Conservation (phyloP, 2,888 invertebrate species). For the Spodoptera exigua region DNA sequence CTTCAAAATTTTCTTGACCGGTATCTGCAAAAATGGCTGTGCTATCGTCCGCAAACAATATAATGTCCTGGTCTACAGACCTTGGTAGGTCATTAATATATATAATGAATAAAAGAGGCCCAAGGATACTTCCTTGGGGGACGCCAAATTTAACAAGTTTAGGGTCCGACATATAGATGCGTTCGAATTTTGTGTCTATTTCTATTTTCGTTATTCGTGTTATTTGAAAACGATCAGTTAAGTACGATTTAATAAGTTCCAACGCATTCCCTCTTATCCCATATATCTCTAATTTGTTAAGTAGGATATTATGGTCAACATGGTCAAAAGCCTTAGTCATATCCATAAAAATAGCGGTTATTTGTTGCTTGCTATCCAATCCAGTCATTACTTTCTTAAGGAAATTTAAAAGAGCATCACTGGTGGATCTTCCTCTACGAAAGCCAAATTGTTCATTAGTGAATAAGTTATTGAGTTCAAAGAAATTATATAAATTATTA, state of each 20-base stretch:
- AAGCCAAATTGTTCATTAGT: constrained; percentile 6
- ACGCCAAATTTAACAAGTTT: no score
- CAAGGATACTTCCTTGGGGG: no score
- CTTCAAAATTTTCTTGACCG: not conserved
- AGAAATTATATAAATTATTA: constrained; percentile 4
- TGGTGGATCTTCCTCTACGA: constrained; percentile 3
- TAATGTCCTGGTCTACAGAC: not conserved
- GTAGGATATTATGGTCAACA: no score
- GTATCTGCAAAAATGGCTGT: not conserved
- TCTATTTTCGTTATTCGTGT: no score
- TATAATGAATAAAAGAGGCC: not conserved
- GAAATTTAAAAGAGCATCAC: constrained; percentile 1
- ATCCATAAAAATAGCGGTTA: not conserved
- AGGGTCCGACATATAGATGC: no score
- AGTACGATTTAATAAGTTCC: no score
- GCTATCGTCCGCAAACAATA: not conserved
- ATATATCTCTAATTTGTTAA: no score
- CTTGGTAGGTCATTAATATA: no score
- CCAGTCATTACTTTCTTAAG: not conserved
- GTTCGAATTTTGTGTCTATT: no score
- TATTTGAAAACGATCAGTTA: no score
- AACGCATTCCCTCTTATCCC: no score
- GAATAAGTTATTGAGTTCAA: constrained; percentile 5
- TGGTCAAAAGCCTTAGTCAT: not conserved
- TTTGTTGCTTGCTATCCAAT: not conserved